Percentiles rank a stretch among this genome's conserved stretches.
phyloP scores from a whole-genome alignment of 1,140 invertebrate genomes.

The Caenorhabditis latens region DNA sequence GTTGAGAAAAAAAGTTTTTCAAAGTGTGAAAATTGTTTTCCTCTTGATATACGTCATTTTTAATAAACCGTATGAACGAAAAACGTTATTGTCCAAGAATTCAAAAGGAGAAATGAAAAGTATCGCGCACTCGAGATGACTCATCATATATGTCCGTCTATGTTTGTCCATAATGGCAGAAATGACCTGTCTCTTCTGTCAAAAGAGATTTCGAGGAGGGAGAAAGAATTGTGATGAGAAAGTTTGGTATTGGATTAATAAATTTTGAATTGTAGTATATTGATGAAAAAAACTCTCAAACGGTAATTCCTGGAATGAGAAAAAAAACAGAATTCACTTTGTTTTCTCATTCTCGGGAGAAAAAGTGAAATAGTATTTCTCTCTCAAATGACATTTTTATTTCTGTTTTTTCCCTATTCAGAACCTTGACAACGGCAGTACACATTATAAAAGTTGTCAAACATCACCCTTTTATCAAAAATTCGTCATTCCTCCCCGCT shows the following conservation, averaged over 20 bases:
- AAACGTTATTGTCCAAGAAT: neutral
- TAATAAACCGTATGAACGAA: neutral
- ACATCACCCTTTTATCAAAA: neutral
- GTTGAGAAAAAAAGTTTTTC: no score
- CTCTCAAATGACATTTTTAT: neutral
- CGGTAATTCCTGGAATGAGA: no score
- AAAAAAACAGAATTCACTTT: no score
- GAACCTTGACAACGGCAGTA: slow-evolving; percentile 43
- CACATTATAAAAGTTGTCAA: slow-evolving; percentile 41
- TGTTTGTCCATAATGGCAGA: slow-evolving; percentile 29
- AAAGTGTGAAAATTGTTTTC: no score
- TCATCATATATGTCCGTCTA: slow-evolving; percentile 21
- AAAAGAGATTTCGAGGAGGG: slow-evolving; percentile 5
- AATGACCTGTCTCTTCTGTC: slow-evolving; percentile 23
- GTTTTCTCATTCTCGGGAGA: neutral
- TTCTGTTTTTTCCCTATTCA: neutral
- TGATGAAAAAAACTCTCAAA: no score
- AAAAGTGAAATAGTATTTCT: neutral
- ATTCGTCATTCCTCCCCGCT: neutral
- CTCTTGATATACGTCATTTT: neutral
- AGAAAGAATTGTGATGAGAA: neutral
- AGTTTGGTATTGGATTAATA: neutral
- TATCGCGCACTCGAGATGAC: slow-evolving; percentile 27
- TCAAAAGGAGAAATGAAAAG: neutral
- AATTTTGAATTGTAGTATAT: no score